Conservation (phyloP, 92 coral and sea anemone genomes). For the Epizoanthus rinbou region DNA sequence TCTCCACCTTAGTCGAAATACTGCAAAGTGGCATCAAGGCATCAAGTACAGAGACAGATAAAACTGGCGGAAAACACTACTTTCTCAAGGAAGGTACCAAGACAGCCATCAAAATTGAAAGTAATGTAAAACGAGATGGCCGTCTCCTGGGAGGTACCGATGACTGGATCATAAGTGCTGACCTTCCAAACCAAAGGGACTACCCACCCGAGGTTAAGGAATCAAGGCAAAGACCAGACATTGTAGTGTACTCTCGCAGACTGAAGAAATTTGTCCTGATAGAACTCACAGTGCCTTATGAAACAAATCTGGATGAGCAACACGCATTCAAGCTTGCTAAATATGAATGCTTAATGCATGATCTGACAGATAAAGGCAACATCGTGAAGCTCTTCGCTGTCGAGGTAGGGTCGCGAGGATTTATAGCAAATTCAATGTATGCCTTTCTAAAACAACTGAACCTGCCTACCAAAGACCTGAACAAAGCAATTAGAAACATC, state of each 20-base stretch:
- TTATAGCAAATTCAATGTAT: neutral
- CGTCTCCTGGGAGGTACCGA: conserved; percentile 3
- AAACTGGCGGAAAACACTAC: conserved; percentile 21
- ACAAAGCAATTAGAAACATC: conserved; percentile 9
- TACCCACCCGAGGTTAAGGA: conserved; percentile 8
- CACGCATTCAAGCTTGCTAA: conserved; percentile 14
- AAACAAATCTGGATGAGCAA: neutral
- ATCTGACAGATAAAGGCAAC: neutral
- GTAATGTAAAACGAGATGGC: conserved; percentile 15
- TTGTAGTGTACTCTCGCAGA: conserved; percentile 15
- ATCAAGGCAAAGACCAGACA: conserved; percentile 7
- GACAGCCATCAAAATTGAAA: conserved; percentile 10
- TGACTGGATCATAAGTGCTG: conserved; percentile 16
- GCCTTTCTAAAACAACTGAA: conserved; percentile 8
- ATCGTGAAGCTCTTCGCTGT: conserved; percentile 7
- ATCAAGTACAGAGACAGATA: neutral
- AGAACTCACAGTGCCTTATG: conserved; percentile 18
- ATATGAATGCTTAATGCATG: conserved; percentile 6
- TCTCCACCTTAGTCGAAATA: conserved; percentile 5
- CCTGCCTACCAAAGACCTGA: neutral
- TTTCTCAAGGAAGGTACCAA: conserved; percentile 15
- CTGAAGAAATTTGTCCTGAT: conserved; percentile 1
- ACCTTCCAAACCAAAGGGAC: conserved; percentile 25
- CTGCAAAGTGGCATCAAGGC: conserved; percentile 6
- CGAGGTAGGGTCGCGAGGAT: conserved; percentile 13